Percentiles rank a stretch among this genome's conserved stretches.
Conservation (phyloP, 2,888 invertebrate species). For the Branchinecta sandiegonensis region DNA sequence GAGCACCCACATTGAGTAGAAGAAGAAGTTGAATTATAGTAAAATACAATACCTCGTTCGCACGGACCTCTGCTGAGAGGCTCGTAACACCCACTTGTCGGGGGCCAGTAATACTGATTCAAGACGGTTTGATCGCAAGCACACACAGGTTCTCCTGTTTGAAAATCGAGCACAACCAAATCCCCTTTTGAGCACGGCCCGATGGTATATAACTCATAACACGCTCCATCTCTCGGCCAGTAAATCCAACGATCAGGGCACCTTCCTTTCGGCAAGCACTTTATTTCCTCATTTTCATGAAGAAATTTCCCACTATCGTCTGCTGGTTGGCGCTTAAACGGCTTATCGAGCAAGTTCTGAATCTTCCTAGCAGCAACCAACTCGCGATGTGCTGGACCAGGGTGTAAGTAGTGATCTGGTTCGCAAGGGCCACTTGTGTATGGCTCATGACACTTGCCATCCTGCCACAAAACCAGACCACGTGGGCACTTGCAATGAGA, state of each 20-base stretch:
- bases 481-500: constrained; percentile 74
- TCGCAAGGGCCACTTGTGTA: constrained; percentile 51
- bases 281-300: constrained; percentile 19
- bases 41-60: constrained; percentile 56
- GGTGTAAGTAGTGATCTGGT: constrained; percentile 39
- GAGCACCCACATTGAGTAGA: constrained; percentile 50
- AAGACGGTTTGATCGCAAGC: constrained; percentile 26
- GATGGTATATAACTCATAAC: constrained; percentile 52
- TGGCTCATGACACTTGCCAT: constrained; percentile 54
- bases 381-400: constrained; percentile 36
- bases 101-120: constrained; percentile 42
- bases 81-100: constrained; percentile 55
- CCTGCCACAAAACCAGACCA: constrained; percentile 53
- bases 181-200: constrained; percentile 54
- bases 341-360: background rate
- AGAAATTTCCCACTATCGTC: constrained; percentile 8
- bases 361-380: background rate
- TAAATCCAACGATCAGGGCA: constrained; percentile 37
- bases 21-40: constrained; percentile 45
- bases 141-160: constrained; percentile 34
- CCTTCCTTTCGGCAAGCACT: constrained; percentile 24
- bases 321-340: background rate
- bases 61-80: constrained; percentile 69
- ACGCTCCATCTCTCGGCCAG: constrained; percentile 61
- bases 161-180: constrained; percentile 33